Conservation (phyloP, 2,797 vertebrate species). For the Cynopterus sphinx region DNA sequence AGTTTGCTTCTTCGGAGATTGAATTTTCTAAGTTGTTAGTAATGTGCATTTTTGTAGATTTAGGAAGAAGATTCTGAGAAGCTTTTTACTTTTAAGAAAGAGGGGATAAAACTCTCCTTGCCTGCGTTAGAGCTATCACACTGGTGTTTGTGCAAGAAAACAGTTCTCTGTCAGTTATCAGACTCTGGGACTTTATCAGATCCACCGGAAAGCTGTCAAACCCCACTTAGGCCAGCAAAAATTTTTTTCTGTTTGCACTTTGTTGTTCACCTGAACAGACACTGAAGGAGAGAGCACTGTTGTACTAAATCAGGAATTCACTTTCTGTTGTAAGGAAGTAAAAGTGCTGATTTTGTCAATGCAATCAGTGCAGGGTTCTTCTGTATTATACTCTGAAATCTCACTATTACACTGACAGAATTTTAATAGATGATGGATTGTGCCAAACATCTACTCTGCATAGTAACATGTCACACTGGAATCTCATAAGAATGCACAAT, state of each 20-base stretch:
- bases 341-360: slow-evolving; percentile 47
- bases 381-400: slow-evolving; percentile 58
- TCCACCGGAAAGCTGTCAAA: background rate
- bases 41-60: background rate
- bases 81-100: background rate
- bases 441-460: background rate
- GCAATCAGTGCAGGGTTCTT: background rate
- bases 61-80: background rate
- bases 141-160: background rate
- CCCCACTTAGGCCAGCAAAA: background rate
- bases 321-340: background rate
- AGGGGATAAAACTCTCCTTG: background rate
- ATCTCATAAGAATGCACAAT: slow-evolving; percentile 41
- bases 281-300: background rate
- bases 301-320: background rate
- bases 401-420: slow-evolving; percentile 12
- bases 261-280: background rate
- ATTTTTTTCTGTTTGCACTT: background rate
- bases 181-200: background rate
- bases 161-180: background rate
- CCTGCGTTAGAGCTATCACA: background rate
- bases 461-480: slow-evolving; percentile 5
- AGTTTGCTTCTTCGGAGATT: background rate
- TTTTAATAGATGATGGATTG: slow-evolving; percentile 73
- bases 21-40: background rate